These are phyloP conservation scores for Furcifer pardalis DNA, from an alignment of 2,797 vertebrate genomes.

Conservation along the genomic window DNA sequence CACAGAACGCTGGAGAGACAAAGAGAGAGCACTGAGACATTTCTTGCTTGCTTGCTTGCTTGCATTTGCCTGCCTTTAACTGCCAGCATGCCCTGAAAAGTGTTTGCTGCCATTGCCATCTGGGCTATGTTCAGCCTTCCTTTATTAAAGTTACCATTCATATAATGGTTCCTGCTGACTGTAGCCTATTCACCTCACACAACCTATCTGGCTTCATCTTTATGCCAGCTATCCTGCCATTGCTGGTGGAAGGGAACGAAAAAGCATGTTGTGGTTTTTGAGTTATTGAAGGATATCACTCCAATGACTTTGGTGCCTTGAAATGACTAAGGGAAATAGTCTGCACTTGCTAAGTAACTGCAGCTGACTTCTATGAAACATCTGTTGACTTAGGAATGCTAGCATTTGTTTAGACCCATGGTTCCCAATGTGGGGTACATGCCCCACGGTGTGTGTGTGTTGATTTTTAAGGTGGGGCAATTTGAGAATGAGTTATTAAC, in stretches of 20 bases:
- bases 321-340: background rate
- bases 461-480: too few species aligned
- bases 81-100: too few species aligned
- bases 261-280: background rate
- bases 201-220: background rate
- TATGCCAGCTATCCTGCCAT: background rate
- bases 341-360: background rate
- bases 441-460: too few species aligned
- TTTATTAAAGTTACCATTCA: background rate
- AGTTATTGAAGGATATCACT: background rate
- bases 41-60: background rate
- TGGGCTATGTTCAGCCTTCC: background rate
- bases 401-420: too few species aligned
- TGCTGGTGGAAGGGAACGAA: background rate
- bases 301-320: background rate
- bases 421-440: too few species aligned
- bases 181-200: background rate
- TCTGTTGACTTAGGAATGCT: too few species aligned
- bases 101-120: too few species aligned
- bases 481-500: too few species aligned
- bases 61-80: too few species aligned
- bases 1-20: background rate
- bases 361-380: background rate
- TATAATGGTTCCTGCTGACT: background rate
- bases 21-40: background rate